Percentiles rank a stretch among this genome's conserved stretches.
Evolutionary conservation across 92 coral and sea anemone genomes (phyloP).

Genomic region (Chrysogorgia sp.): DNA sequence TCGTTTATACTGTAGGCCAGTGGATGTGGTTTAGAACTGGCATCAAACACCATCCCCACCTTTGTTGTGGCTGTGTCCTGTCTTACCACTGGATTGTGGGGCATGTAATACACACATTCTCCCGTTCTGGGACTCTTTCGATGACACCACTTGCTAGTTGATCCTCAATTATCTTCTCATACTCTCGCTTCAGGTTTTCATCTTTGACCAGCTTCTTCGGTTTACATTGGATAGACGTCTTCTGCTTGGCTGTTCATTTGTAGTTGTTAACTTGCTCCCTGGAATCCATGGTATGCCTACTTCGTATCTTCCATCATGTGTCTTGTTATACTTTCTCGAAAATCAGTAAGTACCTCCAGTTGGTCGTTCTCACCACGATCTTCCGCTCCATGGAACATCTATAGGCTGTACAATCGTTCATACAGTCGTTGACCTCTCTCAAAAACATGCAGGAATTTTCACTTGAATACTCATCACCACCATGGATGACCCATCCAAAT

Average conservation of each 20-base stretch:
- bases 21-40: slow-evolving; percentile 65
- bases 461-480: slow-evolving; percentile 20
- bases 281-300: slow-evolving; percentile 9
- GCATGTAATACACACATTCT: slow-evolving; percentile 55
- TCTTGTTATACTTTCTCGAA: slow-evolving; percentile 27
- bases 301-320: slow-evolving; percentile 49
- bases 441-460: not conserved
- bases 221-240: slow-evolving; percentile 29
- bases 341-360: slow-evolving; percentile 43
- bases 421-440: slow-evolving; percentile 24
- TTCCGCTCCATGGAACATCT: slow-evolving; percentile 54
- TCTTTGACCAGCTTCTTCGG: slow-evolving; percentile 40
- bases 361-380: slow-evolving; percentile 52
- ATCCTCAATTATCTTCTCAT: slow-evolving; percentile 35
- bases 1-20: slow-evolving; percentile 59
- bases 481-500: slow-evolving; percentile 63
- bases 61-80: slow-evolving; percentile 60
- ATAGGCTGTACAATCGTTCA: slow-evolving; percentile 52
- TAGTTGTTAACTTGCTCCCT: not conserved
- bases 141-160: slow-evolving; percentile 54
- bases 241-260: slow-evolving; percentile 6
- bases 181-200: no score
- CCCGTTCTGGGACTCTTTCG: slow-evolving; percentile 50
- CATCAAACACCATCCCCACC: slow-evolving; percentile 67
- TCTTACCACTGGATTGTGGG: slow-evolving; percentile 67